Base-by-base conservation (phyloP, 2,113 vertebrate species). In the Cacatua alba region DNA sequence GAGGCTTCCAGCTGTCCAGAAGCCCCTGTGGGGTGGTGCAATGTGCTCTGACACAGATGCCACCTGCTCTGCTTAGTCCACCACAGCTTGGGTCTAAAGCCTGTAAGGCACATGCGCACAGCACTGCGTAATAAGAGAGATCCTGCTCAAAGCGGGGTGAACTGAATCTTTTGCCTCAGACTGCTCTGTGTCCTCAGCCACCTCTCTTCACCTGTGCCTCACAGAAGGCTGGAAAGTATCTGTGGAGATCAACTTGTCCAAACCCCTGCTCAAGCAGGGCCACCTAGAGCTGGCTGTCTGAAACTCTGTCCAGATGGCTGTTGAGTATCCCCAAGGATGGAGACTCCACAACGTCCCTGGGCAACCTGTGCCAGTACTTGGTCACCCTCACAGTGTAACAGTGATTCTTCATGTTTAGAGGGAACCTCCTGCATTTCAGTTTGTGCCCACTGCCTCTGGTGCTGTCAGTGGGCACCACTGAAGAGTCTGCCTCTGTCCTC, bases 1-100 rank as follows among this genome's bases (percentile, higher is more conserved):
- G 71, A 95, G 79, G 80, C 39, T 25, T 65, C 57, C 43, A 76
- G 79, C 82, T 48, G 77, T 35, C 87, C 8, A 1, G 41, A 93
- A 57, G 53, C 28, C 44, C 23, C 2, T 0, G 3, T 6, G 2
- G 21, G 18, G 17, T 3, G 1, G 10, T 17, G 33, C 19, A 10
- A 41, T 9, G 10, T 11, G 10, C n/a, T 2, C n/a, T 2, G 70
- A 39, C 8, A 0, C 31, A 31, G 60, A 69, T 59, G 59, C 35
- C 2, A 5, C 60, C 31, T 4, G 1, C 19, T 9, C 13, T 23
- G 3, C n/a, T 31, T 18, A 28, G n/a, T 12, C 49, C 71, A 49
- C 23, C 0, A 0, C 13, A 4, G 17, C 8, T 1, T 15, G 11
- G 26, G 13, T 25, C 39, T 44, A 19, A 55, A 59, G 26, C 3